Base-by-base conservation (phyloP, 2,888 invertebrate genomes). In the Dichetophora obliterata region DNA sequence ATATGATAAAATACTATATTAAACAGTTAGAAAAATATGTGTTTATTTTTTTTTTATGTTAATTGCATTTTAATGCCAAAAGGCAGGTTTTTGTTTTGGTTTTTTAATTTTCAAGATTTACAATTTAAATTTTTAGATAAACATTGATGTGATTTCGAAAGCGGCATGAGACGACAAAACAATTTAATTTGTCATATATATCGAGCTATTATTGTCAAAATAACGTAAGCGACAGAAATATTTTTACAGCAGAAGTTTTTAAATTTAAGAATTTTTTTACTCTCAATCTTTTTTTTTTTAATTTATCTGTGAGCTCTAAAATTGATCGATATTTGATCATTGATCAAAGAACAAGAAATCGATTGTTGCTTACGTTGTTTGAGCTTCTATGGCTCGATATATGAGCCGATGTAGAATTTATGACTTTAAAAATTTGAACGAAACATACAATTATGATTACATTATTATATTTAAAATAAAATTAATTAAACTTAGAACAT, bases 31-130 rank as follows among this genome's bases (percentile, higher is more conserved):
- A n/a, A 63, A 61, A 27, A 63, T 24, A 16, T 34, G 27, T 31
- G 27, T 54, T 54, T 54, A 54, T 54, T 54, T 19, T 54, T 1
- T 19, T 19, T 54, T 19, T 14, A 24, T 68, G 24, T 37, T 66
- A 66, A 27, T 68, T 68, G 48, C 68, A 68, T 68, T 68, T 11
- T 50, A 68, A 31, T 52, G 68, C 50, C 68, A 68, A 68, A 48
- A 48, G 66, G 68, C 48, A 34, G 34, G 6, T 31, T 37, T 27
- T 65, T 37, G 34, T 1, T 65, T 65, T 65, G 34, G 1, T 65
- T 14, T 37, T 34, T 34, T 59, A 24, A 59, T 59, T 27, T 24
- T 24, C 24, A 57, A 57, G 22, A 8, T 57, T 57, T 57, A 57
- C 57, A 57, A 22, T 57, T 57, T 11, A 57, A 14, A 24, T 57